phyloP scores from a whole-genome alignment of 2,797 vertebrate species.

The Danio jaintianensis region DNA sequence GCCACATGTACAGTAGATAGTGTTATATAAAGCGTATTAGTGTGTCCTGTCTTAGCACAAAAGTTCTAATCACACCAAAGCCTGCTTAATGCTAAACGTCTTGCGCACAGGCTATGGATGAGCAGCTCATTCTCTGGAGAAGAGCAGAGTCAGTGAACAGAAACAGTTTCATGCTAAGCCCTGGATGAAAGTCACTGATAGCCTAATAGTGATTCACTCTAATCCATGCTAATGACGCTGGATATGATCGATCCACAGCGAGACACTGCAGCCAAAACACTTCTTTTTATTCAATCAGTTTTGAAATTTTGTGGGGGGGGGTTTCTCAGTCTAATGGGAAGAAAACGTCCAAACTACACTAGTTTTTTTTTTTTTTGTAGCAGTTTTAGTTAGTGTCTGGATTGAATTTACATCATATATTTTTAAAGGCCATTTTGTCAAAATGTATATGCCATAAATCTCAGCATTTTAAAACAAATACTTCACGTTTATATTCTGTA shows the following conservation, averaged over 20 bases:
- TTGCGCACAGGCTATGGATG: slow-evolving; percentile 9
- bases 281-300: no score
- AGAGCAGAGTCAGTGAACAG: slow-evolving; percentile 13
- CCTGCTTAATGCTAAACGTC: slow-evolving; percentile 58
- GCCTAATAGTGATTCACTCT: neutral
- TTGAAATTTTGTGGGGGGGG: no score
- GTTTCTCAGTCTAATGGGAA: no score
- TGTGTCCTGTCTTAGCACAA: slow-evolving; percentile 41
- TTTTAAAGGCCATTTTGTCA: no score
- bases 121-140: neutral
- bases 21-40: slow-evolving; percentile 63
- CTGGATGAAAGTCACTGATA: neutral
- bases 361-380: no score
- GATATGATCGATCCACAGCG: neutral
- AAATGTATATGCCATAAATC: no score
- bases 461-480: no score
- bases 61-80: slow-evolving; percentile 64
- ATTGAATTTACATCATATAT: no score
- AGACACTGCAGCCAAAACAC: no score
- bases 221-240: neutral
- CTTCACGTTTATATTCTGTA: no score
- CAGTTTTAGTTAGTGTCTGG: no score
- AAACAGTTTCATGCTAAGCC: slow-evolving; percentile 16
- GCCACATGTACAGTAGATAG: slow-evolving; percentile 19
- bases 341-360: no score